These are phyloP conservation scores for Plagodis pulveraria DNA, from an alignment of 2,888 invertebrate species.

Conservation along the genomic window DNA sequence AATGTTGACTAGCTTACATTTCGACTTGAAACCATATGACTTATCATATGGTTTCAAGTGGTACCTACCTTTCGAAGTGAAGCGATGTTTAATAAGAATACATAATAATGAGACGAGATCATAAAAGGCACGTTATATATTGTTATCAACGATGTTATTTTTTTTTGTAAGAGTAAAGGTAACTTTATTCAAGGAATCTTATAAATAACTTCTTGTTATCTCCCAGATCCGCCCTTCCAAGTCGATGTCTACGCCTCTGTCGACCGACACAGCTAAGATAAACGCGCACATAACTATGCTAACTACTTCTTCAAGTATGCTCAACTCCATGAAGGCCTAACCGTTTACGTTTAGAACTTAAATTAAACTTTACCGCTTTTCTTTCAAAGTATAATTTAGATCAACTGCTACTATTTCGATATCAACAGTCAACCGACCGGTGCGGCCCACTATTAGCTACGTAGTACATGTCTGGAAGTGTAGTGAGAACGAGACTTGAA, in stretches of 20 bases:
- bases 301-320: conserved; percentile 62
- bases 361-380: conserved; percentile 51
- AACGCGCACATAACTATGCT: conserved; percentile 79
- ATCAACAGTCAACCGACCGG: conserved; percentile 43
- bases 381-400: conserved; percentile 47
- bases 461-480: conserved; percentile 71
- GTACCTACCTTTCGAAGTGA: no score
- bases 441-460: conserved; percentile 71
- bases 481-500: conserved; percentile 77
- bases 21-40: no score
- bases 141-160: no score
- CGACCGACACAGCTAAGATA: conserved; percentile 76
- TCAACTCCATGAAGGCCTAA: conserved; percentile 45
- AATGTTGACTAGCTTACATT: no score
- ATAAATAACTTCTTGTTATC: neutral
- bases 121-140: no score
- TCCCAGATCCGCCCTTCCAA: conserved; percentile 6
- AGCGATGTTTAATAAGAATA: no score
- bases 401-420: conserved; percentile 33
- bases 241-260: conserved; percentile 48
- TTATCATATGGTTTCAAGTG: no score
- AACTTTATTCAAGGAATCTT: neutral
- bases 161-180: no score
- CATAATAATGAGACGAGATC: no score
- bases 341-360: conserved; percentile 40